These are phyloP conservation scores for Sphenopsis melanotis DNA, from an alignment of 2,797 vertebrate genomes.

Conservation along the genomic window DNA sequence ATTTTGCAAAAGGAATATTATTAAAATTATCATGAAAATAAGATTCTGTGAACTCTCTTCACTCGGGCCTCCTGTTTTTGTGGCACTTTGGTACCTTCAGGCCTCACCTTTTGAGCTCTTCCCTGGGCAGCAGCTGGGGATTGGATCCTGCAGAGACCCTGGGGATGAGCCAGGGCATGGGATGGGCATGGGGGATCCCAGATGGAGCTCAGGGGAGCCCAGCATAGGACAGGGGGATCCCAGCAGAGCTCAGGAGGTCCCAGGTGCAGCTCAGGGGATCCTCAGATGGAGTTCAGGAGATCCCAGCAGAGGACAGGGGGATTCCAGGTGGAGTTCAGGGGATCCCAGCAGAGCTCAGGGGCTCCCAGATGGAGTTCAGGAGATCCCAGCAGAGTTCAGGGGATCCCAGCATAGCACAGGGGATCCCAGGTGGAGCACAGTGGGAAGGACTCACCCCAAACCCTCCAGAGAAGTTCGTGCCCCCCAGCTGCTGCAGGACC, in stretches of 20 bases:
- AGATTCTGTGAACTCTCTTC: constrained; percentile 48
- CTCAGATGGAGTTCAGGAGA: not conserved
- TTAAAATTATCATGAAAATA: constrained; percentile 53
- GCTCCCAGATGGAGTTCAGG: not conserved
- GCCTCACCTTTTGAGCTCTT: not conserved
- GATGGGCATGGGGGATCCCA: not conserved
- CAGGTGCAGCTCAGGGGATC: not conserved
- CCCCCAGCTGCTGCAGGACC: not conserved
- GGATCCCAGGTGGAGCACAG: not conserved
- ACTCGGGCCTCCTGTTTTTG: not conserved
- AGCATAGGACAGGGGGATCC: too few relatives aligned
- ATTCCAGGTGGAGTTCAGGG: not conserved
- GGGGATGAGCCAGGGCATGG: not conserved
- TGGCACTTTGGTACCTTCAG: not conserved
- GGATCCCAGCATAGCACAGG: too few relatives aligned
- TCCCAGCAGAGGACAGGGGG: too few relatives aligned
- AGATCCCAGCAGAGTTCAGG: not conserved
- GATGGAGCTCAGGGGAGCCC: not conserved
- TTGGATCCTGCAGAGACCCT: not conserved
- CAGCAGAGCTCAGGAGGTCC: not conserved
- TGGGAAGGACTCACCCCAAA: not conserved
- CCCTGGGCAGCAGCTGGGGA: accelerated
- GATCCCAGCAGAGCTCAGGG: too few relatives aligned
- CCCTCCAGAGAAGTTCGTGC: accelerated
- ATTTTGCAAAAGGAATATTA: constrained; percentile 41